Percentiles rank a stretch among this genome's conserved stretches.
phyloP scores from a whole-genome alignment of 2,113 vertebrate genomes.

The Laterallus jamaicensis region DNA sequence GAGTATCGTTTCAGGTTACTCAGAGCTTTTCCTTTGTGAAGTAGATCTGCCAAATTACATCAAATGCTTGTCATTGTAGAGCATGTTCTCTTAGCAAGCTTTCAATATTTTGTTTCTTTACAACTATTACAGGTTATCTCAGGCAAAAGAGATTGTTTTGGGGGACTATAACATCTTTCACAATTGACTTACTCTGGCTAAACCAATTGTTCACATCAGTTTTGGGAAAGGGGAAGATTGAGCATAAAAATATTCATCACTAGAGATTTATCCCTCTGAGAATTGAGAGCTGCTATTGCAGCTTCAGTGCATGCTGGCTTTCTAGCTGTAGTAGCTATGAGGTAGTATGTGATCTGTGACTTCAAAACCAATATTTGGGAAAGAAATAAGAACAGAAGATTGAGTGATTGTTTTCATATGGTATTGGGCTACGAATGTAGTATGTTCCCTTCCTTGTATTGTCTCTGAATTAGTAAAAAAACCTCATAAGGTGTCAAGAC shows the following conservation, averaged over 20 bases:
- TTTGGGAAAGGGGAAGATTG: background rate
- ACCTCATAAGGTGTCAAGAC: background rate
- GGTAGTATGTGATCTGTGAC: background rate
- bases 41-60: background rate
- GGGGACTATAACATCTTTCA: background rate
- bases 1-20: background rate
- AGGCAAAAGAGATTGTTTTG: background rate
- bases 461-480: background rate
- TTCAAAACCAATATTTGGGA: background rate
- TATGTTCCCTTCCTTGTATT: background rate
- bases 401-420: background rate
- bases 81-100: background rate
- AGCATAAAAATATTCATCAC: background rate
- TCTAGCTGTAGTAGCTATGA: background rate
- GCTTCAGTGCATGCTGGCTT: background rate
- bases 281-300: background rate
- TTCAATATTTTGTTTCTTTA: background rate
- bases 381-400: background rate
- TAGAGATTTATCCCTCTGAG: background rate
- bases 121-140: background rate
- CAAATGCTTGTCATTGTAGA: background rate
- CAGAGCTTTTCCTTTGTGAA: background rate
- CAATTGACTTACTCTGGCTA: background rate
- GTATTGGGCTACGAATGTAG: background rate
- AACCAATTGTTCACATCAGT: background rate